Percentiles rank a stretch among this genome's conserved stretches.
Conservation (phyloP, 2,113 vertebrate species). For the Perca schrenkii region DNA sequence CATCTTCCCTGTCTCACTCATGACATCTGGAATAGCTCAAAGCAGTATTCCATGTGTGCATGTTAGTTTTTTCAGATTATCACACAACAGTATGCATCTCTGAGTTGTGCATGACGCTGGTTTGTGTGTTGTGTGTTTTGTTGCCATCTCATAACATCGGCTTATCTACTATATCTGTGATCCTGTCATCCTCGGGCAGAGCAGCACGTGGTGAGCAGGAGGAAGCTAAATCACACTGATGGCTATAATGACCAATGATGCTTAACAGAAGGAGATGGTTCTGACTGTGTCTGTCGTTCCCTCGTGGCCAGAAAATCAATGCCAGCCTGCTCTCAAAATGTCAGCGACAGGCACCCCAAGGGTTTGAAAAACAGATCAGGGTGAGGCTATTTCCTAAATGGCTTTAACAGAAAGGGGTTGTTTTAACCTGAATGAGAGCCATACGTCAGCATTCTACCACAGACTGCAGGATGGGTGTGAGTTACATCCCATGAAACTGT, state of each 20-base stretch:
- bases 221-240: slow-evolving; percentile 66
- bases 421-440: slow-evolving; percentile 32
- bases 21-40: slow-evolving; percentile 33
- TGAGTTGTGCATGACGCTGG: neutral
- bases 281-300: slow-evolving; percentile 57
- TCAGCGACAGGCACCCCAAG: slow-evolving; percentile 59
- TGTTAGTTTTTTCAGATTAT: slow-evolving; percentile 7
- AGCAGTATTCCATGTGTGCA: slow-evolving; percentile 16
- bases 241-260: slow-evolving; percentile 72
- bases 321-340: slow-evolving; percentile 74
- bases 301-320: slow-evolving; percentile 69
- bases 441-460: slow-evolving; percentile 41
- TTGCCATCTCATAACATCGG: slow-evolving; percentile 23
- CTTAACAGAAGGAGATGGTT: slow-evolving; percentile 67
- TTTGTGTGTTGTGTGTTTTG: slow-evolving; percentile 19
- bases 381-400: slow-evolving; percentile 70
- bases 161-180: slow-evolving; percentile 46
- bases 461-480: slow-evolving; percentile 36
- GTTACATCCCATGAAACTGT: slow-evolving; percentile 56
- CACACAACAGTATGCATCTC: neutral
- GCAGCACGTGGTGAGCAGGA: slow-evolving; percentile 17
- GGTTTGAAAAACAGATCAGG: slow-evolving; percentile 55
- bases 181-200: slow-evolving; percentile 49
- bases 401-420: slow-evolving; percentile 59
- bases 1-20: neutral